Evolutionary conservation across 2,888 invertebrate genomes (phyloP), one percentile per base, ranked within the genome.

Genomic region (Papilio demoleus): DNA sequence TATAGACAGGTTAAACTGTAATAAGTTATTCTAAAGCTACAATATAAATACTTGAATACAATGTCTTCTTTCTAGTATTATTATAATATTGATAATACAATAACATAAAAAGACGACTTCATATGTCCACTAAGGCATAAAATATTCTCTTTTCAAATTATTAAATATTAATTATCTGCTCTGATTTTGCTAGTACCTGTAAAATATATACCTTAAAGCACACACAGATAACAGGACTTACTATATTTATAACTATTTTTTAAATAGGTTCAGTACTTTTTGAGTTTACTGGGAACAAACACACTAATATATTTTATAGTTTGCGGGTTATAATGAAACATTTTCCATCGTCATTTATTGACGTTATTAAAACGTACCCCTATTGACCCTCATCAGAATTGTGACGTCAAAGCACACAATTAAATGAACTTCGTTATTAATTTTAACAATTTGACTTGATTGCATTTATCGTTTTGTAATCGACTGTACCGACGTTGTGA

Each of bases 321-420:
- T 75, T 74, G 71, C 71, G 73, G 63, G 60, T 58, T 72, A 61
- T 69, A 71, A 76, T 75, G 75, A 68, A 66, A 67, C 71, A 72
- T 76, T 73, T 72, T 72, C 73, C 72, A 72, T 73, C 58, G 65
- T 74, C 53, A 65, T 70, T 65, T 68, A 67, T 68, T 70, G 73
- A 73, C 71, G 60, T 68, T 75, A 78, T 85, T 81, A 81, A 79
- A 80, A 84, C 80, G 75, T 82, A 81, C 79, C 77, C 81, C 74
- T 81, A 77, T 86, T 85, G 81, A 84, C 82, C 82, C 70, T 74
- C 79, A 84, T 84, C 77, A 78, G 70, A 66, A 42, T 60, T 69
- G 77, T 89, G 90, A 90, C 88, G 88, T 88, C 89, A 90, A 81
- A 82, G 72, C 73, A 75, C 71, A 75, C 77, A 79, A 76, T 78